These are phyloP conservation scores for Lytechinus pictus DNA, from an alignment of 35 echinoderm and acorn worm species.

Conservation along the genomic window DNA sequence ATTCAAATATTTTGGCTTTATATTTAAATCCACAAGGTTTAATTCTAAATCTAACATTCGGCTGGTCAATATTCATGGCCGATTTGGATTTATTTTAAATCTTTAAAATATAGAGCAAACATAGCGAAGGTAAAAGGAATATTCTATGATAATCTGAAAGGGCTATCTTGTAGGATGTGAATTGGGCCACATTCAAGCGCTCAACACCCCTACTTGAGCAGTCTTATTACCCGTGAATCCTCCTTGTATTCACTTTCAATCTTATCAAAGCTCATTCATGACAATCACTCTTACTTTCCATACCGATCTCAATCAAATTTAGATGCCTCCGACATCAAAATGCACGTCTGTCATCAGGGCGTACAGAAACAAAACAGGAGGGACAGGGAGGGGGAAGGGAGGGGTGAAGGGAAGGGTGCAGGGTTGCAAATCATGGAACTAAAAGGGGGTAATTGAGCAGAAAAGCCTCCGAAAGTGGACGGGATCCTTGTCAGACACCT, in stretches of 20 bases:
- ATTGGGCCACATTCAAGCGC: neutral
- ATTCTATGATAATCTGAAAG: no score
- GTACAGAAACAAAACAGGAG: neutral
- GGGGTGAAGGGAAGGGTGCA: neutral
- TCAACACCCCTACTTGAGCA: neutral
- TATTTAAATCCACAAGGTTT: no score
- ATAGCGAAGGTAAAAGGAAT: no score
- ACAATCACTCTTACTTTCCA: slow-evolving; percentile 30
- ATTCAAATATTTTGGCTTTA: no score
- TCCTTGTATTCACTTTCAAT: neutral
- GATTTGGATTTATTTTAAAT: no score
- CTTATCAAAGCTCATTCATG: slow-evolving; percentile 12
- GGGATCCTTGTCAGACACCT: neutral
- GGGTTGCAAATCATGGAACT: neutral
- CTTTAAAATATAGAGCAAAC: no score
- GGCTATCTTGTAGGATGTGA: neutral
- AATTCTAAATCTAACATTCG: no score
- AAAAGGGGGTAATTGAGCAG: neutral
- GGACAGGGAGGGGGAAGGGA: neutral
- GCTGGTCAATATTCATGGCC: no score
- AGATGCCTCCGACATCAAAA: neutral
- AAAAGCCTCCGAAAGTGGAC: neutral
- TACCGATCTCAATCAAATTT: slow-evolving; percentile 33
- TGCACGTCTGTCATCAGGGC: neutral
- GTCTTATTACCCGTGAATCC: neutral